Base-by-base conservation (phyloP, 2,113 vertebrate species). In the Pangasianodon gigas region DNA sequence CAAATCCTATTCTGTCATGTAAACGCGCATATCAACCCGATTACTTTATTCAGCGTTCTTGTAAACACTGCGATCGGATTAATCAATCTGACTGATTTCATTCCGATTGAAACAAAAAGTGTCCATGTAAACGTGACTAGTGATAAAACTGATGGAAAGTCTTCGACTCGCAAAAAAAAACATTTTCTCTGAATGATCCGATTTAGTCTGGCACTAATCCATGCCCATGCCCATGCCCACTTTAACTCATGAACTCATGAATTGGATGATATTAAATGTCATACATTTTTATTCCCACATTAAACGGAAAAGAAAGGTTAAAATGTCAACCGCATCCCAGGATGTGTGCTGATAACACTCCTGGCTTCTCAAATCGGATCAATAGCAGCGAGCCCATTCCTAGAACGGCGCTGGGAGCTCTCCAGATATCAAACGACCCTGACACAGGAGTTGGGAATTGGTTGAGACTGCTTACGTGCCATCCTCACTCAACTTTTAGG, bases 391-490 rank as follows among this genome's bases (percentile, higher is more conserved):
- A 90, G 24, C 69, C 88, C 75, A 84, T 91, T 92, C 88, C 90
- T 86, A 90, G 69, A 89, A 87, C 65, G 18, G 75, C 74, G 87
- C 87, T 89, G 86, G 88, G 88, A 82, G 89, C 81, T 48, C 67
- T 90, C 89, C 91, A 89, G 87, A 92, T 91, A 91, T 90, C 87
- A 85, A 71, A 90, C 84, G 91, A 89, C 91, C 90, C 90, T 93
- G 90, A 90, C 91, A 91, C 87, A 52, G 77, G 77, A 88, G 82
- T 86, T 85, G 79, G 58, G 46, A 92, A 83, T 58, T 67, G 89
- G 90, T 90, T 92, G 92, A 92, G 84, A 86, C 71, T 29, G 71
- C 89, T 87, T 85, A 74, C 84, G 82, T 71, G 69, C 11, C 58
- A 44, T 37, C 37, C 24, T 82, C n/a, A 37, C 16, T 56, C 16